phyloP scores from a whole-genome alignment of 2,113 vertebrate species.

The Xenopus tropicalis region UCB_Xtro_10.0 CM004445.2:145821001-145821500 shows the following conservation, averaged over 20 bases:
- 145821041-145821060: too few relatives aligned
- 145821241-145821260: slow-evolving; percentile 50
- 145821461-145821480: slow-evolving; percentile 54
- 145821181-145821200: slow-evolving; percentile 15
- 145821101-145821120: slow-evolving; percentile 18
- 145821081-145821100: not conserved
- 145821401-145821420: slow-evolving; percentile 52
- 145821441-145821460: slow-evolving; percentile 49
- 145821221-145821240: slow-evolving; percentile 47
- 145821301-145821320: slow-evolving; percentile 52
- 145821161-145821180: slow-evolving; percentile 24
- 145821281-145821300: slow-evolving; percentile 47
- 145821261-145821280: slow-evolving; percentile 49
- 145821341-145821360: slow-evolving; percentile 39
- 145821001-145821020: too few relatives aligned
- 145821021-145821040: too few relatives aligned
- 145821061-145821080: too few relatives aligned
- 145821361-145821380: slow-evolving; percentile 45
- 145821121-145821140: slow-evolving; percentile 12
- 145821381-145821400: slow-evolving; percentile 48
- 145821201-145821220: slow-evolving; percentile 17
- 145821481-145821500: slow-evolving; percentile 56
- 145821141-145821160: slow-evolving; percentile 24
- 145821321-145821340: slow-evolving; percentile 48
- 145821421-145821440: slow-evolving; percentile 52